phyloP scores from a whole-genome alignment of 2,888 invertebrate species.

The Dynastes hyllus region DNA sequence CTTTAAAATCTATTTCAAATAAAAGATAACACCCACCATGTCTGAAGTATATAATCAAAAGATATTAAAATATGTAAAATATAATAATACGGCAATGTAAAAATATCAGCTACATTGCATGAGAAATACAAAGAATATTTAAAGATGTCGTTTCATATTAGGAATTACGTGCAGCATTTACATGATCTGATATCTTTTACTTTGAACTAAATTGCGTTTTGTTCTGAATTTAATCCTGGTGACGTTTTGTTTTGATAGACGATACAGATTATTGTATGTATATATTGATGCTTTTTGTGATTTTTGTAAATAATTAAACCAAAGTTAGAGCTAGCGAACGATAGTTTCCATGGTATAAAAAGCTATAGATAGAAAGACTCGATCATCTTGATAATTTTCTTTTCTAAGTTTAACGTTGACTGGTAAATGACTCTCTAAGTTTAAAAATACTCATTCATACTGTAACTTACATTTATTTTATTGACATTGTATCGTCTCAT shows the following conservation, averaged over 20 bases:
- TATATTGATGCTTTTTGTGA: conserved; percentile 66
- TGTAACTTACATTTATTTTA: too few species aligned
- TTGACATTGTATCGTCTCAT: too few species aligned
- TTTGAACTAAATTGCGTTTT: neutral
- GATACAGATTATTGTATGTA: conserved; percentile 60
- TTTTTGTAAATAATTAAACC: conserved; percentile 67
- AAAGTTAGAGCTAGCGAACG: conserved; percentile 61
- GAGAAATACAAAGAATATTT: neutral
- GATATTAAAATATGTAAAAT: conserved; percentile 22
- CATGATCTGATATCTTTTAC: conserved; percentile 27
- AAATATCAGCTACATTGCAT: conserved; percentile 51
- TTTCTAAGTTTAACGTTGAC: too few species aligned
- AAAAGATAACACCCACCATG: neutral
- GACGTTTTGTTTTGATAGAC: conserved; percentile 3
- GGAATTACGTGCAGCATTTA: neutral
- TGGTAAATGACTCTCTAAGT: too few species aligned
- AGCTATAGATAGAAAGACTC: neutral
- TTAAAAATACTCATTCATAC: too few species aligned
- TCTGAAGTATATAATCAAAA: conserved; percentile 31
- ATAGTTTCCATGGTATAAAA: conserved; percentile 44
- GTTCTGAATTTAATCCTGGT: conserved; percentile 33
- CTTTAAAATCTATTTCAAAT: neutral
- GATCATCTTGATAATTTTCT: too few species aligned
- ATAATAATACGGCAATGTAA: conserved; percentile 42
- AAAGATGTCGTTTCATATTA: neutral